Evolutionary conservation across 2,113 vertebrate species (phyloP).

Genomic region (Sinocyclocheilus grahami): DNA sequence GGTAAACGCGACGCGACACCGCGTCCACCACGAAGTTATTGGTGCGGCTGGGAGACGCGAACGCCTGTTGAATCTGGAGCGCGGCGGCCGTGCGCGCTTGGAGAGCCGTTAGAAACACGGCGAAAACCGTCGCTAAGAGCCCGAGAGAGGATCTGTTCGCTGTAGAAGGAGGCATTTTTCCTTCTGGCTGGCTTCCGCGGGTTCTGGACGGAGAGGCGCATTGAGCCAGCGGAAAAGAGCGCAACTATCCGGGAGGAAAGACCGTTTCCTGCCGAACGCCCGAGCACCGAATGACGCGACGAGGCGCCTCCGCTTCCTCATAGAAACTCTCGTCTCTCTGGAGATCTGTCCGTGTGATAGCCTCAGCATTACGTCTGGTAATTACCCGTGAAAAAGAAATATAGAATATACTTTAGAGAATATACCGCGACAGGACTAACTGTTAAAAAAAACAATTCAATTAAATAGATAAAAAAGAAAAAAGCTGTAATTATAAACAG

Average conservation of each 20-base stretch:
- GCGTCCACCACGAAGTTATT: constrained; percentile 96
- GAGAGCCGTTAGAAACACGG: constrained; percentile 65
- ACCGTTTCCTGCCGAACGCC: constrained; percentile 74
- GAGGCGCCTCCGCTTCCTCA: constrained; percentile 77
- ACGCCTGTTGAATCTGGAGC: constrained; percentile 84
- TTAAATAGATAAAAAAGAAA: no score
- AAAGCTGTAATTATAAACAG: no score
- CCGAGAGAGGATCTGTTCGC: constrained; percentile 61
- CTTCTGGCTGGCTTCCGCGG: constrained; percentile 81
- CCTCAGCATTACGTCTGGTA: no score
- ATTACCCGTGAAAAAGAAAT: no score
- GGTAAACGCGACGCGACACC: constrained; percentile 82
- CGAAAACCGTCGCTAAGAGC: constrained; percentile 58
- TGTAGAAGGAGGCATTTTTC: constrained; percentile 81
- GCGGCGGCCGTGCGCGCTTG: constrained; percentile 68
- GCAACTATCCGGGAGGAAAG: constrained; percentile 79
- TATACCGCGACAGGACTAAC: no score
- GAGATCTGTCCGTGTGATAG: neutral
- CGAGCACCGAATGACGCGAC: constrained; percentile 74
- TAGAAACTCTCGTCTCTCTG: constrained; percentile 17
- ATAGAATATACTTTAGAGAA: no score
- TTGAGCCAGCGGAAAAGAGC: constrained; percentile 76
- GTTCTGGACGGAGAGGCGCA: constrained; percentile 82
- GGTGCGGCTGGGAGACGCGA: constrained; percentile 84
- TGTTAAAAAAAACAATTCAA: no score